phyloP scores from a whole-genome alignment of 2,888 invertebrate species.

The Trisateles emortualis region DNA sequence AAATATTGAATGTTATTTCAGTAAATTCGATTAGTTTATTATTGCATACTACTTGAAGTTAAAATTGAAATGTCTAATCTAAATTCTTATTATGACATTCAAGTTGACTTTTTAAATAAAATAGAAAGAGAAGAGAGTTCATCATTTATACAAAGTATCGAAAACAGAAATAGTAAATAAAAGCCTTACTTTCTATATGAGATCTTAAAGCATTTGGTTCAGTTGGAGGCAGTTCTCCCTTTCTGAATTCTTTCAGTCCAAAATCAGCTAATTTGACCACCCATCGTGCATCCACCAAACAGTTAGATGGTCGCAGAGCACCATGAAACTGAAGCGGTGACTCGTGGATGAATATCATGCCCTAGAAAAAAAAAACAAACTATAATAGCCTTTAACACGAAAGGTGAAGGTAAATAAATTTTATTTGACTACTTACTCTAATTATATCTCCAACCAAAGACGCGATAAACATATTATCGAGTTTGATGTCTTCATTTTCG shows the following conservation, averaged over 20 bases:
- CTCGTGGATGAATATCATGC: conserved; percentile 96
- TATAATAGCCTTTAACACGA: background rate
- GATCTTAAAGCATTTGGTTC: conserved; percentile 88
- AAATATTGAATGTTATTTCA: too few relatives aligned
- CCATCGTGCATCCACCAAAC: conserved; percentile 97
- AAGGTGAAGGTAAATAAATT: conserved; percentile 7
- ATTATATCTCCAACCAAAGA: conserved; percentile 98
- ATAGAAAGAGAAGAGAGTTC: too few relatives aligned
- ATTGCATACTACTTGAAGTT: too few relatives aligned
- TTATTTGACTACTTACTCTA: conserved; percentile 89
- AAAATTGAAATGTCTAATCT: too few relatives aligned
- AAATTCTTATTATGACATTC: too few relatives aligned
- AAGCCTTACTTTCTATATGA: conserved; percentile 91
- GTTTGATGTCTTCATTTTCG: conserved; percentile 97
- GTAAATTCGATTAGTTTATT: too few relatives aligned
- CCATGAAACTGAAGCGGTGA: conserved; percentile 95
- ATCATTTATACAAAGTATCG: too few relatives aligned
- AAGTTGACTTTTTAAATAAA: too few relatives aligned
- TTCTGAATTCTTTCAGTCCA: conserved; percentile 95
- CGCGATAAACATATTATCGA: conserved; percentile 98
- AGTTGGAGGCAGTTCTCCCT: conserved; percentile 89
- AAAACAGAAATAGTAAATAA: background rate
- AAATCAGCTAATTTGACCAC: conserved; percentile 97
- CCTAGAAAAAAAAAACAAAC: conserved; percentile 82
- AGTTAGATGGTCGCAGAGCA: conserved; percentile 95